These are phyloP conservation scores for Sigmodon hispidus DNA, from an alignment of 2,113 vertebrate species.

Conservation along the genomic window DNA sequence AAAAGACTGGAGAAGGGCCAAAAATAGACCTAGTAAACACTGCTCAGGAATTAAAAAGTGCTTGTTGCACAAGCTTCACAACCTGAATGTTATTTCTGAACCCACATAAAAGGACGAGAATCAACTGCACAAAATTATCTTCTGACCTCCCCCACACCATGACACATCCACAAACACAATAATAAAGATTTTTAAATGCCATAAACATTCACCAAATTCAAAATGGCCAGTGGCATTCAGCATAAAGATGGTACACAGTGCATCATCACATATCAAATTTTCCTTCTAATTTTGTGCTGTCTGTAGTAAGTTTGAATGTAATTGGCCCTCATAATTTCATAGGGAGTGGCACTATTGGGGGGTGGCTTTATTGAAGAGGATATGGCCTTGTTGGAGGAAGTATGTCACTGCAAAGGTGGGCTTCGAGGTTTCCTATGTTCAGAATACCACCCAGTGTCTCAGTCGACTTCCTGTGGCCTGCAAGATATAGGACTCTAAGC, in stretches of 20 bases:
- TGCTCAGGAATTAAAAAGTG: neutral
- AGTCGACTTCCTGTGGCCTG: neutral
- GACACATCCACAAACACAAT: neutral
- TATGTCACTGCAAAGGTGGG: neutral
- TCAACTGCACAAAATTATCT: neutral
- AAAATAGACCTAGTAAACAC: neutral
- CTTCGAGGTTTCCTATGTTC: neutral
- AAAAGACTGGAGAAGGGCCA: neutral
- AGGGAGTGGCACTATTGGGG: neutral
- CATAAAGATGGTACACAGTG: neutral
- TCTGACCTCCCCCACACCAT: neutral
- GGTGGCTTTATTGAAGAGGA: neutral
- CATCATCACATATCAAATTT: neutral
- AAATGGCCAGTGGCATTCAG: neutral
- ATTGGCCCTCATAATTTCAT: neutral
- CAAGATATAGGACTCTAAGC: neutral
- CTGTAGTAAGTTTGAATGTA: neutral
- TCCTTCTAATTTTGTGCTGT: constrained; percentile 20
- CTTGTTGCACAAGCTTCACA: neutral
- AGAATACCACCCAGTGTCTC: neutral
- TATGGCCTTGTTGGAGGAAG: neutral
- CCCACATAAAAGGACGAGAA: neutral
- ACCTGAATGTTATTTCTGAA: neutral
- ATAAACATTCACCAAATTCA: constrained; percentile 14
- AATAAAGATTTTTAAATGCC: neutral